phyloP scores from a whole-genome alignment of 2,888 invertebrate genomes.

The Caenorhabditis sp. region DNA sequence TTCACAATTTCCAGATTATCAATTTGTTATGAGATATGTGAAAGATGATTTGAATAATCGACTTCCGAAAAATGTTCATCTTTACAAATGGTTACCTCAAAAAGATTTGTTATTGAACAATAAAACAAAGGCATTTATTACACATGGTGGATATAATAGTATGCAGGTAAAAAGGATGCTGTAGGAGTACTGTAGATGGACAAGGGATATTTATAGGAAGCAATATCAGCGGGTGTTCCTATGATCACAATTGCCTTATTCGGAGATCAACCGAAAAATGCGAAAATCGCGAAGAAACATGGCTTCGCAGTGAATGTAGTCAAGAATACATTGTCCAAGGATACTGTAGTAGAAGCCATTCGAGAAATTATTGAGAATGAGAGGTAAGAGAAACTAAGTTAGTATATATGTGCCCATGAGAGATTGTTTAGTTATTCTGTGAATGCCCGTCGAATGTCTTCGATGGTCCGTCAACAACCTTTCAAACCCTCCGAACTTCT shows the following conservation, averaged over 20 bases:
- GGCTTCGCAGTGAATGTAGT: constrained; percentile 41
- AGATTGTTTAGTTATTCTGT: constrained; percentile 43
- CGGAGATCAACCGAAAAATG: constrained; percentile 58
- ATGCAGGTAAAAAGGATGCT: constrained; percentile 73
- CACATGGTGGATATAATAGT: constrained; percentile 81
- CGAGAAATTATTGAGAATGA: constrained; percentile 17
- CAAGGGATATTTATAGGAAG: constrained; percentile 33
- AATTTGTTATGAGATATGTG: constrained; percentile 53
- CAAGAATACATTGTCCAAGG: constrained; percentile 29
- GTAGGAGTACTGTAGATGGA: not conserved
- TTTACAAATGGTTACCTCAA: constrained; percentile 62
- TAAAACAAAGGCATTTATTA: constrained; percentile 79
- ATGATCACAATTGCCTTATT: constrained; percentile 54
- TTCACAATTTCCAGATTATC: constrained; percentile 50
- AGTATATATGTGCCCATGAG: no score
- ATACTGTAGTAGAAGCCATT: constrained; percentile 24
- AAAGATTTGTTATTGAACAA: constrained; percentile 75
- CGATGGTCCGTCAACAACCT: constrained; percentile 57
- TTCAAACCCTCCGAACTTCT: constrained; percentile 51
- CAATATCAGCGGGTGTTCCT: constrained; percentile 51
- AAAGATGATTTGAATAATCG: constrained; percentile 30
- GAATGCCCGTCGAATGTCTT: constrained; percentile 41
- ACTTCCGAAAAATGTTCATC: constrained; percentile 48
- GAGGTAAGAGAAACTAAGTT: constrained; percentile 7
- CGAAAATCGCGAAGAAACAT: constrained; percentile 51